phyloP scores from a whole-genome alignment of 1,140 invertebrate species.

The Brachionus manjavacas region DNA sequence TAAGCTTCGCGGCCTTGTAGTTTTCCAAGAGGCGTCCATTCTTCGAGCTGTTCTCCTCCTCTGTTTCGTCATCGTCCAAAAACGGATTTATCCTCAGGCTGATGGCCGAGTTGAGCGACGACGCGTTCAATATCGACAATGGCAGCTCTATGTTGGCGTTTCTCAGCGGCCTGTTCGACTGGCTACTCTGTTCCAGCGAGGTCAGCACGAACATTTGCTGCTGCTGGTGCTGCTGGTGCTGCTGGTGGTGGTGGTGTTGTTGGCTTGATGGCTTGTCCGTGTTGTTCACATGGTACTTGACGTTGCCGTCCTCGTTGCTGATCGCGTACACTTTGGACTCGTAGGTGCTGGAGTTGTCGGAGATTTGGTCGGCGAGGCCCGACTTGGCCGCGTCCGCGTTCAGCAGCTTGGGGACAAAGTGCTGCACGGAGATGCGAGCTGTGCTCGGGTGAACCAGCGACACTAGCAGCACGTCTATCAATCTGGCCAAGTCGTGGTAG shows the following conservation, averaged over 20 bases:
- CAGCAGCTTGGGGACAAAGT: constrained; percentile 66
- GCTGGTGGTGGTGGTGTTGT: constrained; percentile 42
- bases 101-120: constrained; percentile 51
- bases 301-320: constrained; percentile 76
- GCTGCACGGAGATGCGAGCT: constrained; percentile 60
- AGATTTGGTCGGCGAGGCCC: neutral
- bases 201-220: constrained; percentile 51
- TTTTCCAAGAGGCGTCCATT: neutral
- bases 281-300: constrained; percentile 73
- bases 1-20: constrained; percentile 5
- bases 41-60: neutral
- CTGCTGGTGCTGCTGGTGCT: constrained; percentile 11
- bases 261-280: neutral
- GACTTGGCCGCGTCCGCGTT: constrained; percentile 45
- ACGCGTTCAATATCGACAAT: constrained; percentile 45
- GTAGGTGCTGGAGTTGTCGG: constrained; percentile 44
- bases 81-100: constrained; percentile 55
- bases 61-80: constrained; percentile 41
- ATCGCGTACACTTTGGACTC: constrained; percentile 74
- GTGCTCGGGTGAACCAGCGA: constrained; percentile 76
- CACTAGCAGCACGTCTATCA: constrained; percentile 73
- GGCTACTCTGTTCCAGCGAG: constrained; percentile 45
- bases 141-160: constrained; percentile 41
- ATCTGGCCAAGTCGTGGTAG: constrained; percentile 69
- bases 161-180: constrained; percentile 38